A percentile compares a stretch with the other conserved stretches of the same genome.
phyloP scores from a whole-genome alignment of 1,140 invertebrate genomes.

The Brachionus manjavacas region DNA sequence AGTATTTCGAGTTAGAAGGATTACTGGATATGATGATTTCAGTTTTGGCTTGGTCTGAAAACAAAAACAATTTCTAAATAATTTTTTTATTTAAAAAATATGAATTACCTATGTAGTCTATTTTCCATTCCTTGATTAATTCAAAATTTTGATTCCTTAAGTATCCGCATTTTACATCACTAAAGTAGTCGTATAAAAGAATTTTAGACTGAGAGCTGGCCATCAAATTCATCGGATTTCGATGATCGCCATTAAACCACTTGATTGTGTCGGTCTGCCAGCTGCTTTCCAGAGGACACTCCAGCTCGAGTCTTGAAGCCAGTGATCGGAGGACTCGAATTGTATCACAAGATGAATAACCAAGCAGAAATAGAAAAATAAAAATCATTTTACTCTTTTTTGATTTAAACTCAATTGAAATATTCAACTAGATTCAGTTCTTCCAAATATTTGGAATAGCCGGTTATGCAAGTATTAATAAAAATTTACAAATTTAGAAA shows the following conservation, averaged over 20 bases:
- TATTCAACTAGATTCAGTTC: not conserved
- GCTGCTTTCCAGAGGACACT: not conserved
- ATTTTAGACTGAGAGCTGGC: not conserved
- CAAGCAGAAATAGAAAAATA: not conserved
- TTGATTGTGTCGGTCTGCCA: not conserved
- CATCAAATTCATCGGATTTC: not conserved
- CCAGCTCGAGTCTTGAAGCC: not conserved
- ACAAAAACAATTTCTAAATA: too few species aligned
- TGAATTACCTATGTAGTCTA: not conserved
- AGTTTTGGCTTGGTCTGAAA: not conserved
- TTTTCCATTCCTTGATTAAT: not conserved
- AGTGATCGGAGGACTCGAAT: not conserved
- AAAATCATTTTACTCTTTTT: not conserved
- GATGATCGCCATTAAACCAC: not conserved
- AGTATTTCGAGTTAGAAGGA: not conserved
- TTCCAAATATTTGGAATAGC: not conserved
- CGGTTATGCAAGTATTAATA: not conserved
- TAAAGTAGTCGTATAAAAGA: not conserved
- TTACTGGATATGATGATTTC: not conserved
- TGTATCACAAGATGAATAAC: not conserved
- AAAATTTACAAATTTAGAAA: not conserved
- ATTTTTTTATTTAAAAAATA: not conserved
- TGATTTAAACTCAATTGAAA: not conserved
- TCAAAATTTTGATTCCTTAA: not conserved
- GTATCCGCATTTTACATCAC: not conserved